Evolutionary conservation across 2,113 vertebrate genomes (phyloP), one percentile per base, ranked within the genome.

Genomic region (Helogale parvula): DNA sequence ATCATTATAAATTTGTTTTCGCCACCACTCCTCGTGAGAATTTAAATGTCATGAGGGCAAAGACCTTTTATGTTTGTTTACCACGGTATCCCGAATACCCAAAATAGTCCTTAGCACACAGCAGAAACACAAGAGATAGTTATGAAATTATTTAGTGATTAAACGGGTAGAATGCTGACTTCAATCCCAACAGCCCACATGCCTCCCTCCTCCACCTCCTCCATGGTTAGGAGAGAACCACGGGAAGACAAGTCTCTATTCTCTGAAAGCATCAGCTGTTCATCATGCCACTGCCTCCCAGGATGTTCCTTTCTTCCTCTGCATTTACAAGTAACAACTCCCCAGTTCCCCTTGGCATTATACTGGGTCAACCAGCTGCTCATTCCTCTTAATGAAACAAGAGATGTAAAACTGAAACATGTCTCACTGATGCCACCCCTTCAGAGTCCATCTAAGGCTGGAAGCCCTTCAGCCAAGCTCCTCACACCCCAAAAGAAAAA

Each of bases 311-410:
- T 60, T 65, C 91, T 92, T 85, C 41, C 82, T 86, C 33, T 91
- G n/a, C 45, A 60, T 71, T 88, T 88, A 96, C 16, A 96, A 95
- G 35, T 4, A 96, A 93, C 90, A 96, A 94, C 47, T 96, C 91
- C 94, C 85, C 72, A 93, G 38, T 10, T 88, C 65, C 88, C 82
- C 33, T 74, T 52, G 16, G 54, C 50, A 41, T 33, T 57, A 72
- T 38, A 94, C 76, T 71, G n/a, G 29, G 71, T 88, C 84, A 72
- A 63, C 76, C 85, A 82, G 85, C 9, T 93, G 72, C 60, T 93
- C 57, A 69, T 60, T 94, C 54, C 84, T 88, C 41, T 82, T 65
- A 81, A 90, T 54, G 9, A 95, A 91, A 96, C 5, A 33, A 74
- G 1, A 57, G 10, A 41, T 38, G 9, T 88, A 77, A 93, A 93